Evolutionary conservation across 2,113 vertebrate species (phyloP), one percentile per base, ranked within the genome.

Genomic region (Oceanites oceanicus): DNA sequence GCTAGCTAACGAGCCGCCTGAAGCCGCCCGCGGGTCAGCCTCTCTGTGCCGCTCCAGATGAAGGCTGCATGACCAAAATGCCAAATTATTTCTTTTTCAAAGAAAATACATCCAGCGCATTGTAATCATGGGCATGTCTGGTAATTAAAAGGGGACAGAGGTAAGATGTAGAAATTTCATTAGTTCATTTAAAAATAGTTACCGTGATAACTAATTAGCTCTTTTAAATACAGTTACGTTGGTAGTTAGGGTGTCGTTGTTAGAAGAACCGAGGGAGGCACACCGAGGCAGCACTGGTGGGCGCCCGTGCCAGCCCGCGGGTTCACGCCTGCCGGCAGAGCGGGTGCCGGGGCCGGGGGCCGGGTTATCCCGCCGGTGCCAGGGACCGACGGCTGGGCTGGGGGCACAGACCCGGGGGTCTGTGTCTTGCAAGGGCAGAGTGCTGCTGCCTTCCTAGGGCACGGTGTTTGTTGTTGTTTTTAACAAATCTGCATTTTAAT

Each of bases 341-440:
- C 14, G 3, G 61, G 59, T 22, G 50, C 32, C 0, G 1, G 40
- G 50, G 38, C 16, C 15, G 5, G 36, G 17, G 3, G 6, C 7
- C 0, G 3, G 34, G 15, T 11, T 18, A 1, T 58, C 36, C 50
- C 36, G 3, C 18, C 0, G 13, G 13, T 9, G 9, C 62, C 40
- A 2, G 40, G 38, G 8, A 21, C 76, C 21, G 53, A 15, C 5
- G 20, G 38, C 76, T 20, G 53, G 45, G 23, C 30, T n/a, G 76
- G 47, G 27, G 3, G 49, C 3, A 1, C 50, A 5, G 21, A 23
- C 30, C 61, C 52, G 8, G 47, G 21, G 21, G 34, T 14, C 36
- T 7, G 16, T 6, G n/a, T 21, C 40, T 12, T 4, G 11, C 47
- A 10, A 13, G 72, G 49, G 18, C 12, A 4, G 55, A 10, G 55